Conservation (phyloP, 2,113 vertebrate genomes). For the Corydoras sp. region DNA sequence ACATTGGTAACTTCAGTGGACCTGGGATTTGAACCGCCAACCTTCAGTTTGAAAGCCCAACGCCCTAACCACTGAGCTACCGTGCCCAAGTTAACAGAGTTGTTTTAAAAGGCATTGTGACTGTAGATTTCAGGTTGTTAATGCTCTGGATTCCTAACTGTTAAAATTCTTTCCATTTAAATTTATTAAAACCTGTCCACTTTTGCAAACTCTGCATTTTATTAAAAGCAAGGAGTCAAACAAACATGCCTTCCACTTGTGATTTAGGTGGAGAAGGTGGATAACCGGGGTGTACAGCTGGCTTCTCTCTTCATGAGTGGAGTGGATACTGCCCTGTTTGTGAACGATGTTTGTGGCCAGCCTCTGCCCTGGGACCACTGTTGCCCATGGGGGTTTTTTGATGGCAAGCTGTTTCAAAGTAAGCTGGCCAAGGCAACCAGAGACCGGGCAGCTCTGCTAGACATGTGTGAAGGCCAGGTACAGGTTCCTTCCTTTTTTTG, state of each 20-base stretch:
- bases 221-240: not conserved
- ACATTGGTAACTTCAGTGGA: too few species aligned
- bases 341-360: conserved; percentile 87
- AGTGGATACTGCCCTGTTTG: conserved; percentile 84
- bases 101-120: too few species aligned
- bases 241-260: not conserved
- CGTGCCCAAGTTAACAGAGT: too few species aligned
- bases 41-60: too few species aligned
- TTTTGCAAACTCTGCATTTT: not conserved
- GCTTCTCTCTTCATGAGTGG: conserved; percentile 88
- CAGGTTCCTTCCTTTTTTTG: not conserved
- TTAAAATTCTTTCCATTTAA: too few species aligned
- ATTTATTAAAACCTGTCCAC: too few species aligned
- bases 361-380: conserved; percentile 91
- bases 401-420: conserved; percentile 91
- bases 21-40: too few species aligned
- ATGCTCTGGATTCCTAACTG: too few species aligned
- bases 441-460: conserved; percentile 76
- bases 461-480: conserved; percentile 91
- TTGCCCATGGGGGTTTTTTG: conserved; percentile 91
- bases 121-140: too few species aligned
- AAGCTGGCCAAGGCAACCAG: conserved; percentile 78
- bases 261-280: conserved; percentile 83
- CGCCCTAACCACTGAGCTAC: too few species aligned
- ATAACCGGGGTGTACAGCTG: conserved; percentile 82